These are phyloP conservation scores for Tautogolabrus adspersus DNA, from an alignment of 2,113 vertebrate species.

Conservation along the genomic window DNA sequence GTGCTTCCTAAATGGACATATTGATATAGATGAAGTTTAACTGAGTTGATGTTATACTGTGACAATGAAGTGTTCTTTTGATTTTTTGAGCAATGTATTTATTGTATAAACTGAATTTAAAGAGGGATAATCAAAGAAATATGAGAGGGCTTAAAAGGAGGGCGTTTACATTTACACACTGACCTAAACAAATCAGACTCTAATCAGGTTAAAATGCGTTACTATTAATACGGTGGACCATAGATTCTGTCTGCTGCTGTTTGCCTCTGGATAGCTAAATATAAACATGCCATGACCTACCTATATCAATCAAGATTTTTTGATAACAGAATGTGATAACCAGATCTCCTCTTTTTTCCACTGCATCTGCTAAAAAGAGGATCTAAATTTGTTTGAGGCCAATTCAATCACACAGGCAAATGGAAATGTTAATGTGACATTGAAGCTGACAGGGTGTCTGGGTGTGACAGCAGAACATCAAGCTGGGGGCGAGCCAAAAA, in stretches of 20 bases:
- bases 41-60: too few relatives aligned
- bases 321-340: slow-evolving; percentile 58
- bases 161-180: too few relatives aligned
- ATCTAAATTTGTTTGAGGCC: slow-evolving; percentile 38
- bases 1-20: too few relatives aligned
- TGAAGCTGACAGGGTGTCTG: slow-evolving; percentile 54
- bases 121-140: too few relatives aligned
- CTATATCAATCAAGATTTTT: slow-evolving; percentile 66
- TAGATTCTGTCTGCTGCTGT: slow-evolving; percentile 51
- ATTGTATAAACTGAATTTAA: too few relatives aligned
- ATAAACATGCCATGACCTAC: slow-evolving; percentile 63
- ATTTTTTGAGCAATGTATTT: too few relatives aligned
- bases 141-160: too few relatives aligned
- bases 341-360: slow-evolving; percentile 30
- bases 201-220: neutral
- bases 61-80: too few relatives aligned
- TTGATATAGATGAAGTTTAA: too few relatives aligned
- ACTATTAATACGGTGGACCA: slow-evolving; percentile 63
- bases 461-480: slow-evolving; percentile 56
- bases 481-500: slow-evolving; percentile 61
- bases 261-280: slow-evolving; percentile 55
- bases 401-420: slow-evolving; percentile 59
- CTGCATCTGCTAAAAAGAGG: slow-evolving; percentile 59
- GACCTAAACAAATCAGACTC: too few relatives aligned
- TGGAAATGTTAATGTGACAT: slow-evolving; percentile 66